phyloP scores from a whole-genome alignment of 2,797 vertebrate species.

The Enteromius paludinosus region DNA sequence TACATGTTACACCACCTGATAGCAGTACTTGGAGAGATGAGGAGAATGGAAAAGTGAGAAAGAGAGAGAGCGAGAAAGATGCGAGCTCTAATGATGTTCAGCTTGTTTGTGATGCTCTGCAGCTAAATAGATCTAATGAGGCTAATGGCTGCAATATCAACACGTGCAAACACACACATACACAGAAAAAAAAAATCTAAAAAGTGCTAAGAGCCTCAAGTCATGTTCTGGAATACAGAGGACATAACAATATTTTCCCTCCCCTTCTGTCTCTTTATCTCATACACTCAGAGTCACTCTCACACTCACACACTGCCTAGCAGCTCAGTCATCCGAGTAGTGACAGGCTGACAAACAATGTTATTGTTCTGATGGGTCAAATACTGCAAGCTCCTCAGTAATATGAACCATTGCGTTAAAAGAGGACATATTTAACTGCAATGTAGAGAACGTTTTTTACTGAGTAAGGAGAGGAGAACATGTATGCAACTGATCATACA shows the following conservation, averaged over 20 bases:
- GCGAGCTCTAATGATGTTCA: constrained; percentile 43
- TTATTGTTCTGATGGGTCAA: constrained; percentile 55
- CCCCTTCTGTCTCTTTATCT: constrained; percentile 42
- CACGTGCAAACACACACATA: constrained; percentile 50
- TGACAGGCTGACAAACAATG: constrained; percentile 58
- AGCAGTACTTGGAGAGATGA: constrained; percentile 10
- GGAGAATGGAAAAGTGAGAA: constrained; percentile 16
- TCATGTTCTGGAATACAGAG: constrained; percentile 32
- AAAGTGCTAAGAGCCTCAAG: constrained; percentile 43
- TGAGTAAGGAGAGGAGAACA: neutral
- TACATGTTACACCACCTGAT: neutral
- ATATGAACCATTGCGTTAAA: constrained; percentile 32
- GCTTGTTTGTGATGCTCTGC: constrained; percentile 53
- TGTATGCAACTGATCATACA: neutral
- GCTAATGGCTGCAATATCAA: constrained; percentile 59
- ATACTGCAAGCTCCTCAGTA: constrained; percentile 46
- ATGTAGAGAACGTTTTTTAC: constrained; percentile 25
- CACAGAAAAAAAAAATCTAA: neutral
- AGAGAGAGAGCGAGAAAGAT: constrained; percentile 15
- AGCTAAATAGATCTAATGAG: constrained; percentile 61
- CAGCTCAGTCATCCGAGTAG: constrained; percentile 55
- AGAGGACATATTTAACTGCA: constrained; percentile 30
- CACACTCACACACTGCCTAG: constrained; percentile 35
- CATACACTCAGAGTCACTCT: constrained; percentile 21
- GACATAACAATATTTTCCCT: constrained; percentile 58